Conservation (phyloP, 2,888 invertebrate species). For the Iphiclides podalirius region DNA sequence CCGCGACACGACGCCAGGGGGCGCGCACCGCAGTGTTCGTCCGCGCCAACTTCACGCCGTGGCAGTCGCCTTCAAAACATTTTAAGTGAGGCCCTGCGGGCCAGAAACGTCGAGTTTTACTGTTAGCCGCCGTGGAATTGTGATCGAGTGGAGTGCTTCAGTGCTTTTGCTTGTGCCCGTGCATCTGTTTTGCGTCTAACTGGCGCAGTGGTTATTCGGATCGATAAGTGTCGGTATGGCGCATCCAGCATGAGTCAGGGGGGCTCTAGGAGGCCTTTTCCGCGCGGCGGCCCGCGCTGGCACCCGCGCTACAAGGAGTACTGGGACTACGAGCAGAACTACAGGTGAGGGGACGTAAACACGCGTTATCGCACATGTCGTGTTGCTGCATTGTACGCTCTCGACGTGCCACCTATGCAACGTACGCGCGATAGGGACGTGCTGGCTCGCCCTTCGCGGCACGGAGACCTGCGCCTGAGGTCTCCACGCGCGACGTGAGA, state of each 20-base stretch:
- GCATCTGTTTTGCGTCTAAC: slow-evolving; percentile 35
- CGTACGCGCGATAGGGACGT: slow-evolving; percentile 17
- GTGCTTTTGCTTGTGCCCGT: slow-evolving; percentile 38
- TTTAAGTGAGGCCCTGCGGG: slow-evolving; percentile 43
- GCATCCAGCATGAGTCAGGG: slow-evolving; percentile 71
- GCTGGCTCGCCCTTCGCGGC: slow-evolving; percentile 5
- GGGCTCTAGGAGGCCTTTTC: slow-evolving; percentile 69
- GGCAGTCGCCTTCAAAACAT: slow-evolving; percentile 57
- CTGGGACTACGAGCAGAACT: slow-evolving; percentile 76
- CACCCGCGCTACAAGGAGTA: slow-evolving; percentile 76
- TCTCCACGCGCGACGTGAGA: slow-evolving; percentile 15
- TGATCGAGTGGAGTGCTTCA: slow-evolving; percentile 51
- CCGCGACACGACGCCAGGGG: slow-evolving; percentile 38
- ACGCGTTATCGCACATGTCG: neutral
- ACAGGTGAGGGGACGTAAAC: slow-evolving; percentile 46
- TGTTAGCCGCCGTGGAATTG: slow-evolving; percentile 36
- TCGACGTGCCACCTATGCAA: slow-evolving; percentile 8
- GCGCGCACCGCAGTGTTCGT: slow-evolving; percentile 46
- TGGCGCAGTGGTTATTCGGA: slow-evolving; percentile 50
- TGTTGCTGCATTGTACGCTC: no score
- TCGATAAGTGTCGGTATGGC: slow-evolving; percentile 63
- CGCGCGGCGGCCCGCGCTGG: slow-evolving; percentile 73
- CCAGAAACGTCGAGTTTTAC: slow-evolving; percentile 36
- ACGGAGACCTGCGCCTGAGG: neutral
- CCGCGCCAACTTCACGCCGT: slow-evolving; percentile 60